Conservation (phyloP, 2,797 vertebrate genomes). For the Hybognathus amarus region DNA sequence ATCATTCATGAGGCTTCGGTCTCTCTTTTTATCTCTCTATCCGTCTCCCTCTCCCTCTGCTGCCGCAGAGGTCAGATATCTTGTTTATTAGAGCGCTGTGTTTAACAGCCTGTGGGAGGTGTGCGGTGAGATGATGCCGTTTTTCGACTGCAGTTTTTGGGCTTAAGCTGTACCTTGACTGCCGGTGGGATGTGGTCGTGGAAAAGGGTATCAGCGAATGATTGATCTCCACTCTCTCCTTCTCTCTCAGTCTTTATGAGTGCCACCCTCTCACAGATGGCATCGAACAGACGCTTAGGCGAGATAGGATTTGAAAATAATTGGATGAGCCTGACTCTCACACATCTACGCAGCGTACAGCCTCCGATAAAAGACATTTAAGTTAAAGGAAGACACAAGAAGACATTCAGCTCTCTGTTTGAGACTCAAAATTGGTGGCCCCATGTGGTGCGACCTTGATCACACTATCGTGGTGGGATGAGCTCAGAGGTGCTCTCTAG, state of each 20-base stretch:
- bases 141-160: conserved; percentile 58
- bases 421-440: conserved; percentile 69
- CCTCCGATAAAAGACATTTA: conserved; percentile 48
- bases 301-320: conserved; percentile 74
- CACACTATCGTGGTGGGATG: conserved; percentile 68
- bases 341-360: conserved; percentile 54
- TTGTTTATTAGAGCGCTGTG: conserved; percentile 40
- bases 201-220: conserved; percentile 53
- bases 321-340: conserved; percentile 68
- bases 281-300: conserved; percentile 73
- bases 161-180: conserved; percentile 35
- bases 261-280: conserved; percentile 74
- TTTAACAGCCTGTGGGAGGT: conserved; percentile 30
- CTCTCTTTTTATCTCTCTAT: conserved; percentile 15
- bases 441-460: conserved; percentile 71
- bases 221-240: conserved; percentile 7
- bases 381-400: conserved; percentile 50
- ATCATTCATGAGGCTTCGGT: conserved; percentile 60
- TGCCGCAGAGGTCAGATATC: conserved; percentile 47
- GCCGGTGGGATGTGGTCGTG: conserved; percentile 61
- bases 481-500: conserved; percentile 34
- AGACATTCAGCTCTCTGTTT: conserved; percentile 63
- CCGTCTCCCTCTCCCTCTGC: conserved; percentile 15
- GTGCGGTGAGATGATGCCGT: conserved; percentile 43
- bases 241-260: conserved; percentile 61